These are phyloP conservation scores for Drosophila tristis DNA, from an alignment of 1,140 invertebrate genomes.

Conservation along the genomic window DNA sequence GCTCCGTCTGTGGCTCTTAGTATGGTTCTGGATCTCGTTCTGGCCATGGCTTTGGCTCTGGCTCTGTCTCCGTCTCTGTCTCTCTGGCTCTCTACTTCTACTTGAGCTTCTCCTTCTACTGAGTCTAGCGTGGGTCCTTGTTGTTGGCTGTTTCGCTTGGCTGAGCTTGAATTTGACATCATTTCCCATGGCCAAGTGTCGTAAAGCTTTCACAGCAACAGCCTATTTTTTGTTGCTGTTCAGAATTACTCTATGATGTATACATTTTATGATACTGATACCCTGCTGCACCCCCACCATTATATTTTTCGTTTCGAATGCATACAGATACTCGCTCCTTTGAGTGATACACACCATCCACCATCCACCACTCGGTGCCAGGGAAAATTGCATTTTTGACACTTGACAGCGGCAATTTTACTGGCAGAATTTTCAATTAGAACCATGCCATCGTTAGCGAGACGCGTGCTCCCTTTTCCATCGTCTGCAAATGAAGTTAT, in stretches of 20 bases:
- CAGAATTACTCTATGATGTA: conserved; percentile 62
- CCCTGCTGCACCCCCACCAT: not conserved
- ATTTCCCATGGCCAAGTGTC: conserved; percentile 58
- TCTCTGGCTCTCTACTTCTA: not conserved
- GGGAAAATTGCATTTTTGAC: conserved; percentile 55
- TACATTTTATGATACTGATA: conserved; percentile 55
- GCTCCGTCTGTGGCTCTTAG: not conserved
- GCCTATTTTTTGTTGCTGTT: conserved; percentile 25
- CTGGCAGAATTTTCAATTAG: conserved; percentile 69
- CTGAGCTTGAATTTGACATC: conserved; percentile 55
- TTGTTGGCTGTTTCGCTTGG: conserved; percentile 51
- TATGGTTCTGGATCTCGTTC: too few species aligned
- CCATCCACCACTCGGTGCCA: conserved; percentile 26
- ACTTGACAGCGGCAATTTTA: conserved; percentile 69
- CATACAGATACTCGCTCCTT: conserved; percentile 32
- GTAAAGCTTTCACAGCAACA: conserved; percentile 53
- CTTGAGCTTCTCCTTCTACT: not conserved
- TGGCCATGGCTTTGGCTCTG: not conserved
- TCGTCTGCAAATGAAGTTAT: conserved; percentile 44
- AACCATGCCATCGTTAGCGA: conserved; percentile 2
- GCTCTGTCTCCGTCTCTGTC: not conserved
- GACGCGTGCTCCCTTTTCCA: conserved; percentile 7
- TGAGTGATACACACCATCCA: conserved; percentile 26
- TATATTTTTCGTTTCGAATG: conserved; percentile 14
- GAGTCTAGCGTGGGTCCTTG: conserved; percentile 28